Base-by-base conservation (phyloP, 2,113 vertebrate genomes). In the Hippolais icterina region DNA sequence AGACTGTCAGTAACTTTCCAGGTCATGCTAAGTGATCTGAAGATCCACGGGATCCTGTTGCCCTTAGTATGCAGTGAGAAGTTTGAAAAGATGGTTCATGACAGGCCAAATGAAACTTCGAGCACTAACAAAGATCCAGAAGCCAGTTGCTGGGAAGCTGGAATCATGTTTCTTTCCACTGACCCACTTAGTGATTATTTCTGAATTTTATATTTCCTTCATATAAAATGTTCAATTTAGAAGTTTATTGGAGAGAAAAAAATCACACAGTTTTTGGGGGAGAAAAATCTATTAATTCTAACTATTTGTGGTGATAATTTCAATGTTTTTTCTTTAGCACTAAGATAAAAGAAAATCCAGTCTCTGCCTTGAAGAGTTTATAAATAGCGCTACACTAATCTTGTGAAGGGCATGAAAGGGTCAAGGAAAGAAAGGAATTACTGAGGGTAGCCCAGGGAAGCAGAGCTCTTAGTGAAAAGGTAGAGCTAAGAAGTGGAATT, bases 351-450 rank as follows among this genome's bases (percentile, higher is more conserved):
- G 37, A 89, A 94, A 79, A 75, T 71, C 14, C 41, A 59, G 25
- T 39, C 33, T 93, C 70, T 76, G 50, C 42, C 66, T 59, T 57
- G 61, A 76, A 76, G 63, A 77, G 23, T 84, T 90, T 91, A 87
- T 90, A 93, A 90, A 85, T 83, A 91, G 28, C 75, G 59, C 63
- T 50, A 59, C 35, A 61, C 71, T 93, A 59, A 91, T 91, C 52
- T 94, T 83, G 59, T 60, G 60, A 93, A 90, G 83, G 83, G 75
- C 71, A 90, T 53, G 83, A 96, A 93, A 93, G 87, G 92, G 92
- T 95, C 90, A 88, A 93, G 64, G 23, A 77, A 94, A 85, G 15
- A 95, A 95, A 93, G 42, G 72, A 96, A 96, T 92, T 93, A 70
- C 56, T 91, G 83, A 63, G 60, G 19, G 71, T 86, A 93, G 64